Conservation (phyloP, 2,797 vertebrate genomes). For the Thunnus albacares region DNA sequence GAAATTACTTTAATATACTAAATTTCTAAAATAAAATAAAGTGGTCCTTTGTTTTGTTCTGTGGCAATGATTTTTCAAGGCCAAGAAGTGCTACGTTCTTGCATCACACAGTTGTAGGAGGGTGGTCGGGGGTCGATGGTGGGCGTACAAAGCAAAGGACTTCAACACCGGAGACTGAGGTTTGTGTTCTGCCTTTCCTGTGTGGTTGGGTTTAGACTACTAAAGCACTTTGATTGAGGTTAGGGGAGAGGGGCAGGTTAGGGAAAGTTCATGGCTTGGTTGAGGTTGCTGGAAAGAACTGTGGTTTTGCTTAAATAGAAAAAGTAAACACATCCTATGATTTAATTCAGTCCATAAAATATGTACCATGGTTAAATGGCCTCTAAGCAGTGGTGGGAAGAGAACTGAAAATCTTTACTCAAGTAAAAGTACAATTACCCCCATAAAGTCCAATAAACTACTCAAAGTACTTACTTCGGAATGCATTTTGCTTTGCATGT, state of each 20-base stretch:
- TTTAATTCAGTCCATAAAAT: neutral
- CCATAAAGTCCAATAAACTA: no score
- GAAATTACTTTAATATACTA: neutral
- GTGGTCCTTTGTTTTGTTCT: neutral
- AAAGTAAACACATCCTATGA: neutral
- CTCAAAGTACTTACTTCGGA: no score
- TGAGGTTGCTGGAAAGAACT: neutral
- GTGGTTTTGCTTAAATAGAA: conserved; percentile 1
- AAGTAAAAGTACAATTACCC: no score
- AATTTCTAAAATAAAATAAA: neutral
- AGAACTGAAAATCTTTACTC: no score
- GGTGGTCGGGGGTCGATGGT: neutral
- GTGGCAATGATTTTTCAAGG: neutral
- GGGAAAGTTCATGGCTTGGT: neutral
- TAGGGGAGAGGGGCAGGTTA: neutral
- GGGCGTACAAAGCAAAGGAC: neutral
- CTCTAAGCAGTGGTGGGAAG: no score
- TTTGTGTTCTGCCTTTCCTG: neutral
- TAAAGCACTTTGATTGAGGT: neutral
- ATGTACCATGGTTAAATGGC: neutral
- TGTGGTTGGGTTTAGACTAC: neutral
- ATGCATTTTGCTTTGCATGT: no score
- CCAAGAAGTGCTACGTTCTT: neutral
- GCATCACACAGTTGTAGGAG: neutral
- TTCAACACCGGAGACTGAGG: neutral